Evolutionary conservation across 2,888 invertebrate species (phyloP).

Genomic region (Perizoma affinitatum): DNA sequence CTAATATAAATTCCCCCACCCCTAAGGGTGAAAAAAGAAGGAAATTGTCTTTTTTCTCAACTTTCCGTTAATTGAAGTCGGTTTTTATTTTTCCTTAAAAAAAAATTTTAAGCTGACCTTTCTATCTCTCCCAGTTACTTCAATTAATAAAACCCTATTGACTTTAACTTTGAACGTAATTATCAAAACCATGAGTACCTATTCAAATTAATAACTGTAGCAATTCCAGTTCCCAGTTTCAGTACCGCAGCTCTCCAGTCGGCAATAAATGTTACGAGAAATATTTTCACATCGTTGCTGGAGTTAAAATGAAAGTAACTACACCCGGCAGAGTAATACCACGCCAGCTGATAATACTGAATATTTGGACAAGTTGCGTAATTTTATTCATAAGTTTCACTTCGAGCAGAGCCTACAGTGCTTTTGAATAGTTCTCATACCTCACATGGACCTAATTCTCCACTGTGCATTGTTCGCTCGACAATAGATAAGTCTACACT

Average conservation of each 20-base stretch:
- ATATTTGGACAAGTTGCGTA: conserved; percentile 72
- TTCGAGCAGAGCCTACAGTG: conserved; percentile 44
- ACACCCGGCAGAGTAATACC: conserved; percentile 75
- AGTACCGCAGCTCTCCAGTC: conserved; percentile 67
- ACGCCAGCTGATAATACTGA: conserved; percentile 70
- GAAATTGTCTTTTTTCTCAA: no score
- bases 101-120: no score
- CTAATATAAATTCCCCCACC: no score
- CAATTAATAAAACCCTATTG: no score
- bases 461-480: conserved; percentile 8
- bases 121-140: no score
- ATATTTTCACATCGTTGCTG: conserved; percentile 82
- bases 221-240: conserved; percentile 33
- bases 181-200: not conserved
- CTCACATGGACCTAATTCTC: conserved; percentile 1
- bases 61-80: no score
- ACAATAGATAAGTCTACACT: conserved; percentile 7
- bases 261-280: conserved; percentile 77
- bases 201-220: not conserved
- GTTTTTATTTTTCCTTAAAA: no score
- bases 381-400: conserved; percentile 76
- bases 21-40: no score
- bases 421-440: conserved; percentile 38
- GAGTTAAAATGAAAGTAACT: conserved; percentile 82
- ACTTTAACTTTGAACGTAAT: no score